Evolutionary conservation across 2,888 invertebrate genomes (phyloP).

Genomic region (Sarcophaga caerulescens): DNA sequence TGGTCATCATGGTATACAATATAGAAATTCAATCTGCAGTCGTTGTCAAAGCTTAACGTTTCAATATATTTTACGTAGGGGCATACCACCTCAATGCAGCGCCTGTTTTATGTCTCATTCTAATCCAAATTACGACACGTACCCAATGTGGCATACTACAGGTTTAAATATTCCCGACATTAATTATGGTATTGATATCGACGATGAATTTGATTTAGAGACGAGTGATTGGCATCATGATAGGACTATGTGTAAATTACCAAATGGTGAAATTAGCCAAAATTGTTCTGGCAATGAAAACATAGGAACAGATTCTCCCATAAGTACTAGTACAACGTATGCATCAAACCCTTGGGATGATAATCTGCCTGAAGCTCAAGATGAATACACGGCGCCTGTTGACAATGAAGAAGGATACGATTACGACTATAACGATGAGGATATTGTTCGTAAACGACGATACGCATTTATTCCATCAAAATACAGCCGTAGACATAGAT

Average conservation of each 20-base stretch:
- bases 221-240: constrained; percentile 68
- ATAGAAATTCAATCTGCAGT: constrained; percentile 62
- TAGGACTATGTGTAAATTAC: constrained; percentile 69
- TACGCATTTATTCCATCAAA: constrained; percentile 72
- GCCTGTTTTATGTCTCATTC: constrained; percentile 63
- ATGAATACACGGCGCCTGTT: constrained; percentile 50
- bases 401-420: not conserved
- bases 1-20: constrained; percentile 51
- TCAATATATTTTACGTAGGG: constrained; percentile 69
- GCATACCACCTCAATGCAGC: constrained; percentile 71
- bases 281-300: constrained; percentile 62
- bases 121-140: not conserved
- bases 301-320: constrained; percentile 2
- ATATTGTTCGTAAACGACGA: constrained; percentile 59
- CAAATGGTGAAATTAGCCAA: constrained; percentile 68
- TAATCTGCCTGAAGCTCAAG: constrained; percentile 39
- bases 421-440: constrained; percentile 7
- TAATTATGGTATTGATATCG: constrained; percentile 35
- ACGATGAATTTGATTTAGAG: constrained; percentile 47
- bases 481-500: constrained; percentile 70
- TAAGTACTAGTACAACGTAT: not conserved
- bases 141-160: constrained; percentile 47
- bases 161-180: not conserved
- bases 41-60: constrained; percentile 71
- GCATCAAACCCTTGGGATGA: not conserved